Evolutionary conservation across 2,888 invertebrate species (phyloP), one percentile per base, ranked within the genome.

Genomic region (Xestoiulus laeticollis): DNA sequence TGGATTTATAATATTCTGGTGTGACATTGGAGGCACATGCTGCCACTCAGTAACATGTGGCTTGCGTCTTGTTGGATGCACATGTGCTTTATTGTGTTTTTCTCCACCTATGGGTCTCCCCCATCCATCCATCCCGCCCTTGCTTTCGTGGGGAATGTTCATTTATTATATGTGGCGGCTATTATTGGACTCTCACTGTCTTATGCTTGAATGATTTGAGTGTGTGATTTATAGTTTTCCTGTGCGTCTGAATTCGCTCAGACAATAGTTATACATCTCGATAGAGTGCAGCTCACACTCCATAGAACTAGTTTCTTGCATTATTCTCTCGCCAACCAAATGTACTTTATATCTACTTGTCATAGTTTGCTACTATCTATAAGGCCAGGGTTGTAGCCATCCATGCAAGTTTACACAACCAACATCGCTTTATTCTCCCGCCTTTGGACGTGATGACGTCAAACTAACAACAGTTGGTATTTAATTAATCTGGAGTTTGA

Each of bases 181-280:
- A 86, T 86, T 86, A 86, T 86, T 86, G 86, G 53, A 86, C 86
- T 86, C 53, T 86, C 53, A 53, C 32, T 86, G 86, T 86, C 53
- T 86, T 86, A 86, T 86, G 86, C 86, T 30, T 53, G 86, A 86
- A 43, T 86, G 86, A 86, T 86, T 48, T 86, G 86, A 86, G 53
- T 33, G 32, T 48, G 43, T 86, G 86, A 86, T 86, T 86, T 86
- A 86, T 86, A 53, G 53, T 53, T 86, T 44, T 30, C 44, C n/a
- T 53, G 48, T 44, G 38, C 53, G 86, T 86, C 53, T 86, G 48
- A 86, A 86, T 53, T 86, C 53, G 86, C 32, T 86, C 53, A 53
- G 86, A 86, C 44, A 86, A 30, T 44, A 86, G 86, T 86, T 32
- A 26, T 44, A 86, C 44, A 44, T 44, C 38, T 33, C 85, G 44